Evolutionary conservation across 2,888 invertebrate species (phyloP).

Genomic region (Branchipolynoe longqiensis): DNA sequence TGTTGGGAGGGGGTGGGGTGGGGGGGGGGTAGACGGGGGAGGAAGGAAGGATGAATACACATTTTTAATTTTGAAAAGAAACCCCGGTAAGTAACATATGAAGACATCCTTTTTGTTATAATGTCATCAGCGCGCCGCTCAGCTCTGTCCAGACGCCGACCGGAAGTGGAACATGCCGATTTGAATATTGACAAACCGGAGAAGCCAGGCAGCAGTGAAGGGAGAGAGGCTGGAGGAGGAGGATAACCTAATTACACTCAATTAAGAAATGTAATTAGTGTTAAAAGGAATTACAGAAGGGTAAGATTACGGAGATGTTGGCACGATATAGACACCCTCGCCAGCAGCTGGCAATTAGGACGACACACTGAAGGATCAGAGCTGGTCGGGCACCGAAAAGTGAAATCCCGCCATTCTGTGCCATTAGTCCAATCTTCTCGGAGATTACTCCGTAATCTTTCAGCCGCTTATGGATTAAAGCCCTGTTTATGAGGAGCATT

Average conservation of each 20-base stretch:
- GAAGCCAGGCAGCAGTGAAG: conserved; percentile 3
- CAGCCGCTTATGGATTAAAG: conserved; percentile 45
- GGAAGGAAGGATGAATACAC: background rate
- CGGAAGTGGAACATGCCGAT: background rate
- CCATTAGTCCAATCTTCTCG: conserved; percentile 46
- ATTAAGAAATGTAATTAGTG: conserved; percentile 58
- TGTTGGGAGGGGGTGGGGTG: background rate
- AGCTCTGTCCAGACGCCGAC: background rate
- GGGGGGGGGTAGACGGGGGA: background rate
- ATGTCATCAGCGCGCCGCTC: background rate
- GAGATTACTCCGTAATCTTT: conserved; percentile 54
- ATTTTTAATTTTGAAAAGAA: too few species aligned
- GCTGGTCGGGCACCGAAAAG: conserved; percentile 24
- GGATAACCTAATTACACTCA: conserved; percentile 56
- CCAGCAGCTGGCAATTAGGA: conserved; percentile 45
- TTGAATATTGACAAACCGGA: conserved; percentile 36
- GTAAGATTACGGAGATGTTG: conserved; percentile 53
- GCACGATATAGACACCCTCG: conserved; percentile 52
- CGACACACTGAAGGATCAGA: background rate
- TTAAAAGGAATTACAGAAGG: conserved; percentile 54
- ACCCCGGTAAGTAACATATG: background rate
- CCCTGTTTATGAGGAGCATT: conserved; percentile 50
- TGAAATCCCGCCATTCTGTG: conserved; percentile 46
- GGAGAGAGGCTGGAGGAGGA: too few species aligned
- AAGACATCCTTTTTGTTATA: background rate